Base-by-base conservation (phyloP, 2,113 vertebrate species). In the Ancistrus triradiatus region DNA sequence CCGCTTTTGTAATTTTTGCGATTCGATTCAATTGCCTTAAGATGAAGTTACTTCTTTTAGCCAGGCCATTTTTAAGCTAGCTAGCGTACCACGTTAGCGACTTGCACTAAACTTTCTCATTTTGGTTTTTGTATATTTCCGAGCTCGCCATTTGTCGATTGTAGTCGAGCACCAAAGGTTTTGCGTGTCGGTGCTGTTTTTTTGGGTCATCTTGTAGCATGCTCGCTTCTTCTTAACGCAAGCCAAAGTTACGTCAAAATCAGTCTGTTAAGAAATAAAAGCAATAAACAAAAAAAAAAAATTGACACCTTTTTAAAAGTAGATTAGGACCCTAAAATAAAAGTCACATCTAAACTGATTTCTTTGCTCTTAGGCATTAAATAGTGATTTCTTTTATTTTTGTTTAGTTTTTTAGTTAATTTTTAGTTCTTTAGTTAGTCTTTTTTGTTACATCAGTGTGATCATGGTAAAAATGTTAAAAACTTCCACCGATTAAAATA, bases 1-100 rank as follows among this genome's bases (percentile, higher is more conserved):
- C 21, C 19, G 59, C 59, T 50, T 63, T 63, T 33, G 49, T 63
- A 42, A n/a, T 25, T 63, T 63, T 42, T 64, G 37, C 48, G 37
- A 38, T 51, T 43, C 25, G 14, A 47, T 11, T 10, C 47, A 10
- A 11, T 47, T 35, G 58, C 58, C 58, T 60, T 60, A 60, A 47
- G 7, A 58, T 58, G 24, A 21, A 22, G 40, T 44, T 47, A 3
- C n/a, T 31, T 17, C 0, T 42, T 57, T n/a, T n/a, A n/a, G n/a
- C n/a, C n/a, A n/a, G n/a, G n/a, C n/a, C n/a, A n/a, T n/a, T n/a
- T n/a, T n/a, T n/a, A n/a, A n/a, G n/a, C n/a, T n/a, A n/a, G n/a
- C n/a, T n/a, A n/a, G n/a, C n/a, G n/a, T n/a, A n/a, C n/a, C n/a
- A n/a, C n/a, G n/a, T n/a, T 22, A 25, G 35, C 53, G 13, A 38